Conservation (phyloP, 2,113 vertebrate species). For the Psittacara wagleri region DNA sequence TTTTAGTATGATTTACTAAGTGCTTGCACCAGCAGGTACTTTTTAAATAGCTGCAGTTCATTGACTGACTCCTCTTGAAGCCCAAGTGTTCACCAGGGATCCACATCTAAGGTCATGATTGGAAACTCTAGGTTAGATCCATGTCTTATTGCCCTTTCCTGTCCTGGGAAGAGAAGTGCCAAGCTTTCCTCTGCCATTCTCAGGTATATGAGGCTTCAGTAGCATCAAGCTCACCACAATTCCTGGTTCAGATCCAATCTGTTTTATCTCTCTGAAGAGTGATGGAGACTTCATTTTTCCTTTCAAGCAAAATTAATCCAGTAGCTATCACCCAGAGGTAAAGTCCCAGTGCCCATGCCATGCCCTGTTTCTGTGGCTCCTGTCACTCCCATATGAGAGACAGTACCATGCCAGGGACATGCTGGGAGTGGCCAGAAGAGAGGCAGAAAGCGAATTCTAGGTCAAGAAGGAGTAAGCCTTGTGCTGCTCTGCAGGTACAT, state of each 20-base stretch:
- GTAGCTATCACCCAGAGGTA: neutral
- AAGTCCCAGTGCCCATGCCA: neutral
- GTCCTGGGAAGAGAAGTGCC: neutral
- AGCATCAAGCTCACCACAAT: neutral
- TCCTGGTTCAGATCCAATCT: neutral
- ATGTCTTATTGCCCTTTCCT: neutral
- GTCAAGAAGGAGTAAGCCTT: neutral
- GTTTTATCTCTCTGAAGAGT: neutral
- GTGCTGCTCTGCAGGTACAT: rapidly evolving
- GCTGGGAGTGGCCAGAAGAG: neutral
- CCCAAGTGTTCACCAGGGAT: neutral
- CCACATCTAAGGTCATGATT: rapidly evolving
- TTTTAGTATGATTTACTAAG: neutral
- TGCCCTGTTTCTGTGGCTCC: neutral
- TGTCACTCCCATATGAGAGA: neutral
- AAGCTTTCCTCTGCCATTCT: neutral
- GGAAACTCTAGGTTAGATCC: neutral
- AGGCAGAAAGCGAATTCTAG: neutral
- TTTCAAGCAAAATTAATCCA: neutral
- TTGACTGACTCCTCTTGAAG: neutral
- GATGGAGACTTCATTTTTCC: neutral
- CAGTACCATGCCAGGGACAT: neutral
- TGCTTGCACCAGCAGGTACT: neutral
- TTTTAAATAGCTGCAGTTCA: neutral
- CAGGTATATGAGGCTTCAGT: neutral